A percentile compares a stretch with the other conserved stretches of the same genome.
These are phyloP conservation scores for Chaenodraco wilsoni DNA, from an alignment of 2,797 vertebrate species.

Conservation along the genomic window DNA sequence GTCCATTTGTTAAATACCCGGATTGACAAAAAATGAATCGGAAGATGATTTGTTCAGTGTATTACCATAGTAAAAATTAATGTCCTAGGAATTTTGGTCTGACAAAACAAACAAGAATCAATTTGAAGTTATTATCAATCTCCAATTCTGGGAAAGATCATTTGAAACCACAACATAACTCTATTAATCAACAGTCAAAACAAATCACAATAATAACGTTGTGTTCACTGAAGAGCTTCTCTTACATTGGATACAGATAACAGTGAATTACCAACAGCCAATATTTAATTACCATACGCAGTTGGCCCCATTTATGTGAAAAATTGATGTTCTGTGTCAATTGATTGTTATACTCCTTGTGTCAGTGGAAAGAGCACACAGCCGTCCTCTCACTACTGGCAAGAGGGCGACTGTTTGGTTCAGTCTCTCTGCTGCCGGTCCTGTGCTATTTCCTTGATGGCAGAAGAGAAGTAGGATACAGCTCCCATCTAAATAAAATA, in stretches of 20 bases:
- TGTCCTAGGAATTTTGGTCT: no score
- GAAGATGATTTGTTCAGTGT: no score
- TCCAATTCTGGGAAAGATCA: no score
- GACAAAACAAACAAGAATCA: no score
- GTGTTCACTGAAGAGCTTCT: background rate
- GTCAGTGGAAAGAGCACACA: background rate
- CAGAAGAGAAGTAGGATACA: background rate
- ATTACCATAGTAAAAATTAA: no score
- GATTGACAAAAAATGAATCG: no score
- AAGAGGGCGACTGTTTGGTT: background rate
- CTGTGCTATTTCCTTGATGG: no score
- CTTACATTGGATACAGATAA: background rate
- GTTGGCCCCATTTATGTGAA: constrained; percentile 9
- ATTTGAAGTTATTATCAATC: no score
- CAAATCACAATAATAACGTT: background rate
- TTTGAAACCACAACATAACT: no score
- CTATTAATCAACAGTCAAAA: background rate
- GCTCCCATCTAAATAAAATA: background rate
- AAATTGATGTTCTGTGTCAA: background rate
- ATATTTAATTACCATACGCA: constrained; percentile 15
- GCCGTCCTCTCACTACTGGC: background rate
- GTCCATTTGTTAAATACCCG: no score
- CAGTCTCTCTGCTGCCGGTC: no score
- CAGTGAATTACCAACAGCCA: background rate
- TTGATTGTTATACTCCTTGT: background rate